Evolutionary conservation across 1,140 invertebrate species (phyloP).

Genomic region (Sitodiplosis mosellana): DNA sequence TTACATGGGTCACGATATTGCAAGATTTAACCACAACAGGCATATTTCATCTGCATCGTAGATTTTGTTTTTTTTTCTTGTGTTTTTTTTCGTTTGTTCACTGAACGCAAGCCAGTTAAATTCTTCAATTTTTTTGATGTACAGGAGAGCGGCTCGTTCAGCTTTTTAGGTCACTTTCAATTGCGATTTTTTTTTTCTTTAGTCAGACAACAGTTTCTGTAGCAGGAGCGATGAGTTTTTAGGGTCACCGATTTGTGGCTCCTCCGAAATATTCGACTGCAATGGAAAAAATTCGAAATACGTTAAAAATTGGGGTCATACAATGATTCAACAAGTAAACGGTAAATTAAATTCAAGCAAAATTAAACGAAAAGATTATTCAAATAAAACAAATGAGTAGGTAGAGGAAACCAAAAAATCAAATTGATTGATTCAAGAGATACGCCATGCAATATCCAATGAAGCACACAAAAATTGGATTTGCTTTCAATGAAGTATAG

Average conservation of each 20-base stretch:
- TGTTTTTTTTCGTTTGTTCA: not conserved
- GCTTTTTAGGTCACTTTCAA: not conserved
- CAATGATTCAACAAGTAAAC: not conserved
- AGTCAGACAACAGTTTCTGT: slow-evolving; percentile 4
- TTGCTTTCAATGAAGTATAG: not conserved
- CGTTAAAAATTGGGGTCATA: not conserved
- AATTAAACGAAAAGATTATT: not conserved
- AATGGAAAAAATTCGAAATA: not conserved
- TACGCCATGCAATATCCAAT: not conserved
- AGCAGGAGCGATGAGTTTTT: slow-evolving; percentile 5
- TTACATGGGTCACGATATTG: not conserved
- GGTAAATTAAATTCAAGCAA: not conserved
- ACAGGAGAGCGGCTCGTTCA: not conserved
- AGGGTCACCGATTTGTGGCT: slow-evolving; percentile 4
- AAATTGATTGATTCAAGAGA: not conserved
- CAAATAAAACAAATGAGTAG: not conserved
- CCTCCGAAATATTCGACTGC: slow-evolving; percentile 5
- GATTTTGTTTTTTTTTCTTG: not conserved
- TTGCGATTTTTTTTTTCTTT: not conserved
- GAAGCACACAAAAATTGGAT: not conserved
- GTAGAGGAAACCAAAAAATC: not conserved
- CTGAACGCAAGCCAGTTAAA: not conserved
- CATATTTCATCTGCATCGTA: not conserved
- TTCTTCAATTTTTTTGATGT: not conserved
- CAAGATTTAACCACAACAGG: not conserved